Evolutionary conservation across 2,113 vertebrate species (phyloP).

Genomic region (Pedionomus torquatus): DNA sequence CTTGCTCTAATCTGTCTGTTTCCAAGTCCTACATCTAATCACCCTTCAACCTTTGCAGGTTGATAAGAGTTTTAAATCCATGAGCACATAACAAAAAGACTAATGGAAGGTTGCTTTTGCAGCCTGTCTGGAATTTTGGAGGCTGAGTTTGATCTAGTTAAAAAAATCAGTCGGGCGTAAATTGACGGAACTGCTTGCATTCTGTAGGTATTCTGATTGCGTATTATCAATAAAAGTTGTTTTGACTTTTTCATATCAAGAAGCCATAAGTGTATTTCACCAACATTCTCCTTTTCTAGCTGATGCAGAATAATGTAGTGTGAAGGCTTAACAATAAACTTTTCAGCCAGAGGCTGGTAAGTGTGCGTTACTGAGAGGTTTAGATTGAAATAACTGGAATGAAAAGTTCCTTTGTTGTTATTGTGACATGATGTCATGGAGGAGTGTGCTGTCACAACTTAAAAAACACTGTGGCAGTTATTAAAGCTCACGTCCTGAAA

Average conservation of each 20-base stretch:
- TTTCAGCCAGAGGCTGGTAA: neutral
- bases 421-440: neutral
- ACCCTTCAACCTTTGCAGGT: neutral
- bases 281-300: neutral
- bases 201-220: neutral
- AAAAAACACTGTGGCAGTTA: neutral
- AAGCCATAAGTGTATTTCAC: neutral
- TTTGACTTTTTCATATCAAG: neutral
- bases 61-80: neutral
- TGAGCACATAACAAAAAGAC: neutral
- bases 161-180: neutral
- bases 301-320: neutral
- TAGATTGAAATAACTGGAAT: neutral
- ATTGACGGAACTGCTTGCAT: neutral
- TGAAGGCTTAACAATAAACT: neutral
- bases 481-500: neutral
- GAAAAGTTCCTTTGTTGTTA: slow-evolving; percentile 8
- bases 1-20: neutral
- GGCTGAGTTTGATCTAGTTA: neutral
- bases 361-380: neutral
- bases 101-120: neutral
- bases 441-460: neutral
- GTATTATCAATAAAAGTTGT: neutral
- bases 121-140: neutral
- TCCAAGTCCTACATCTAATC: neutral